Evolutionary conservation across 1,140 invertebrate genomes (phyloP), one percentile per base, ranked within the genome.

Genomic region (Diachasma alloeum): DNA sequence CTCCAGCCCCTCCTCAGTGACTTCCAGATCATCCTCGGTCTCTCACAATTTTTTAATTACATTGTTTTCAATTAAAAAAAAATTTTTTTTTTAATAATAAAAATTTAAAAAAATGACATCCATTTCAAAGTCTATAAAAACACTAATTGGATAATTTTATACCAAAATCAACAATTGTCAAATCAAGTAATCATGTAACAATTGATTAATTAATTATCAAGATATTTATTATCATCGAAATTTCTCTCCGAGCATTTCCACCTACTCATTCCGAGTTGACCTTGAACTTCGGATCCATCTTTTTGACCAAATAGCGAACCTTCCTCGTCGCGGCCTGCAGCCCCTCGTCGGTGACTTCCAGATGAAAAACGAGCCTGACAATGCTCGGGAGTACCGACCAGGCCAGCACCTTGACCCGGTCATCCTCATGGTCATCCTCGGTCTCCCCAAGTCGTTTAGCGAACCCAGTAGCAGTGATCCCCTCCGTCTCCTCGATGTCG

Each of bases 391-490:
- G 11, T 15, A 15, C n/a, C n/a, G 44, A 46, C 44, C 44, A 46
- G 44, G 44, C 44, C 44, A 11, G 44, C 10, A 46, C n/a, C 44
- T 46, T 11, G 9, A 46, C 44, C 44, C n/a, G 3, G 9, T 46
- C 44, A 46, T 46, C 44, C 1, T 46, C 44, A n/a, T 46, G 44
- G 0, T 90, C 89, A 0, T 91, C 82, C 79, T 87, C 83, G 37
- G 95, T 90, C 72, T 82, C 79, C 4, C 83, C 86, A 11, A 96
- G 84, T 74, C 93, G 90, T 1, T 91, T 53, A 70, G 91, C 87
- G 72, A 96, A 92, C n/a, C 92, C 87, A 70, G 79, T 83, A 3
- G 93, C 88, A 0, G 85, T 86, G 1, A 94, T 82, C 36, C 6
- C 31, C 31, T 31, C 31, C 6, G 31, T 76, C 0, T 89, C 85